phyloP scores from a whole-genome alignment of 2,888 invertebrate species.

The Hyalella azteca region DNA sequence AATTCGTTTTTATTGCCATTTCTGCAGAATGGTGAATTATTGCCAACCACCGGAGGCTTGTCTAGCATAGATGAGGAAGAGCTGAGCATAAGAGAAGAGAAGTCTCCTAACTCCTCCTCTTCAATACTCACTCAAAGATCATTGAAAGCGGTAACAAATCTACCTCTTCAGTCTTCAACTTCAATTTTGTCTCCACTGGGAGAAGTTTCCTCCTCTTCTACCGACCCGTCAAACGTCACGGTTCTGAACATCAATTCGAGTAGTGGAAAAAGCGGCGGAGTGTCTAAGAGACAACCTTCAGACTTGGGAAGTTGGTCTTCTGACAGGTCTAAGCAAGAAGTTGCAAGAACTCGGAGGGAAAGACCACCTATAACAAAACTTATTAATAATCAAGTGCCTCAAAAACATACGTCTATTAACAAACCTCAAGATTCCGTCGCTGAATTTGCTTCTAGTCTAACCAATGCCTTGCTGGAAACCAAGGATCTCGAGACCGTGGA shows the following conservation, averaged over 20 bases:
- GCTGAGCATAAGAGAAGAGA: background rate
- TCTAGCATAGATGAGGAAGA: slow-evolving; percentile 4
- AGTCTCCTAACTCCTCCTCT: background rate
- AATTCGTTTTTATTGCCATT: background rate
- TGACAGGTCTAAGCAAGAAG: background rate
- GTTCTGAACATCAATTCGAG: slow-evolving; percentile 24
- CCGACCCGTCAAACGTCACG: slow-evolving; percentile 11
- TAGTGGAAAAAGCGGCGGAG: background rate
- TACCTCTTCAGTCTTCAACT: background rate
- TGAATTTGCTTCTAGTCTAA: slow-evolving; percentile 22
- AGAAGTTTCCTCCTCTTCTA: slow-evolving; percentile 6
- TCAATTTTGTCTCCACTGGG: background rate
- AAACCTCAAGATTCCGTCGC: slow-evolving; percentile 1
- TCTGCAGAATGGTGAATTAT: slow-evolving; percentile 31
- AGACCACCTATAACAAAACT: background rate
- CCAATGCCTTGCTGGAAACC: slow-evolving; percentile 17
- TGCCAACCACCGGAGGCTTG: background rate
- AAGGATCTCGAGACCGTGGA: slow-evolving; percentile 20
- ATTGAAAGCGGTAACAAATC: background rate
- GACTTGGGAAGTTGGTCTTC: background rate
- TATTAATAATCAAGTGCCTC: slow-evolving; percentile 13
- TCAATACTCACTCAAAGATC: background rate
- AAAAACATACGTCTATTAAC: background rate
- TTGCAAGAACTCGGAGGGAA: background rate
- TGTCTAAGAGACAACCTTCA: background rate